phyloP scores from a whole-genome alignment of 2,888 invertebrate species.

The Bruchidius siliquastri region DNA sequence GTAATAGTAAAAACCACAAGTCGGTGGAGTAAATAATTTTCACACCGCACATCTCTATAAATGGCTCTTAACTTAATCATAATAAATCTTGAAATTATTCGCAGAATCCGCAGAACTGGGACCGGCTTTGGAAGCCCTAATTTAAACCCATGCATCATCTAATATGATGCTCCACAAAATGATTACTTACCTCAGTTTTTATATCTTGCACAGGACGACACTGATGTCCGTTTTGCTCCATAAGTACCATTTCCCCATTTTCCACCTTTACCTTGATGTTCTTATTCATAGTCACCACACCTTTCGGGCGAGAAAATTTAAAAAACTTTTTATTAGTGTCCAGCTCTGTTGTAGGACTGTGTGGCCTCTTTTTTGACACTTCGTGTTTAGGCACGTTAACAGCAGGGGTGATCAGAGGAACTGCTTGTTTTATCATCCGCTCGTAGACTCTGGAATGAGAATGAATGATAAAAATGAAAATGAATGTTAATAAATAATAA shows the following conservation, averaged over 20 bases:
- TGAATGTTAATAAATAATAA: no score
- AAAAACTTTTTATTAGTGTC: slow-evolving; percentile 44
- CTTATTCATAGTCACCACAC: slow-evolving; percentile 41
- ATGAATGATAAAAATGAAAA: background rate
- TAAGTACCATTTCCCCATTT: slow-evolving; percentile 36
- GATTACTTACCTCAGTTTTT: no score
- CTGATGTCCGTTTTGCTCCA: slow-evolving; percentile 14
- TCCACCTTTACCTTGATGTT: slow-evolving; percentile 43
- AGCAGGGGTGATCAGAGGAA: background rate
- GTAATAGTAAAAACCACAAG: no score
- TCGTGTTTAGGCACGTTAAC: background rate
- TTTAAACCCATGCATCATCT: no score
- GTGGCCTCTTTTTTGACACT: slow-evolving; percentile 13
- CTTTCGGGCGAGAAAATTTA: slow-evolving; percentile 38
- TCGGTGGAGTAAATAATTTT: no score
- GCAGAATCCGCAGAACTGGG: no score
- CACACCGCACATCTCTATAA: no score
- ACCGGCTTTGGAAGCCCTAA: no score
- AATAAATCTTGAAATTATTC: no score
- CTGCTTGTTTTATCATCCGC: background rate
- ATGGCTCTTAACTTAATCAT: no score
- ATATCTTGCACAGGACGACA: no score
- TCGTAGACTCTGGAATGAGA: background rate
- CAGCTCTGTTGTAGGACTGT: slow-evolving; percentile 16
- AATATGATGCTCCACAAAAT: no score